Conservation (phyloP, 2,797 vertebrate genomes). For the Oceanodroma leucorhoa region DNA sequence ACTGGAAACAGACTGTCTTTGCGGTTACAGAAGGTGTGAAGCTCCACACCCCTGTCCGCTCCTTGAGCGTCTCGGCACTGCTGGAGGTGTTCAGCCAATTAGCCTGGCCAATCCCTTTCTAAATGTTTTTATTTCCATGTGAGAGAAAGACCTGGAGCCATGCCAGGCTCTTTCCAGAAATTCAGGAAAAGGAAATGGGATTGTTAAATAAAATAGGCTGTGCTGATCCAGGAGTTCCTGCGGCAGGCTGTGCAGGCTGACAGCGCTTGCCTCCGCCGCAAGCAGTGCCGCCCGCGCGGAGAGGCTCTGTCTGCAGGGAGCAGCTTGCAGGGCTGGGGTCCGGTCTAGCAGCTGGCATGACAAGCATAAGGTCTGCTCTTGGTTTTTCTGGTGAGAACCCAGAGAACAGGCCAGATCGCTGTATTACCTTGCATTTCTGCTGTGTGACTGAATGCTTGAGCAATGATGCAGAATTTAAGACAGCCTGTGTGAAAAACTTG, state of each 20-base stretch:
- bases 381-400: not conserved
- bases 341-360: not conserved
- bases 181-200: conserved; percentile 49
- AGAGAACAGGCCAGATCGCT: accelerated
- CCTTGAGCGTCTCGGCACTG: not conserved
- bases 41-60: not conserved
- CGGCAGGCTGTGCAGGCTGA: not conserved
- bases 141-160: not conserved
- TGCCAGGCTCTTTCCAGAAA: conserved; percentile 23
- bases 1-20: not conserved
- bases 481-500: not conserved
- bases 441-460: not conserved
- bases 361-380: not conserved
- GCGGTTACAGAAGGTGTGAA: not conserved
- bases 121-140: not conserved
- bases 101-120: not conserved
- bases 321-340: not conserved
- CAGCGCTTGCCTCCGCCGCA: accelerated
- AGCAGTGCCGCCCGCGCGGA: not conserved
- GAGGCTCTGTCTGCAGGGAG: not conserved
- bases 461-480: not conserved
- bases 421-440: not conserved
- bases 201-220: conserved; percentile 20
- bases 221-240: not conserved
- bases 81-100: not conserved